phyloP scores from a whole-genome alignment of 2,113 vertebrate genomes.

The Semnornis frantzii region DNA sequence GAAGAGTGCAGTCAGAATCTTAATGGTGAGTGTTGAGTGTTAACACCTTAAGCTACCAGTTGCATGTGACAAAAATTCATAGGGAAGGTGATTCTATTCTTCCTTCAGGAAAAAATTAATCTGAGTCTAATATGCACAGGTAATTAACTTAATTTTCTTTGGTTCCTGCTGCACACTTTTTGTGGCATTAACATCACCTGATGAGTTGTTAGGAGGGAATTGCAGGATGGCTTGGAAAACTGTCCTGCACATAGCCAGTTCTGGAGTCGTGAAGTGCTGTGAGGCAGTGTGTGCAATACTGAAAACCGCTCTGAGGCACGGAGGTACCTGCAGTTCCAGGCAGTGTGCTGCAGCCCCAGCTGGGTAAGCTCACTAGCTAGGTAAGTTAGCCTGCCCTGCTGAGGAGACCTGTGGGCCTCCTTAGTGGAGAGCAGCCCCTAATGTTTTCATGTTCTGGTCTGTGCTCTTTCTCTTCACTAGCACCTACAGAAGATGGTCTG shows the following conservation, averaged over 20 bases:
- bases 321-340: fast-evolving
- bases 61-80: background rate
- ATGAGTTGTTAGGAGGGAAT: background rate
- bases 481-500: background rate
- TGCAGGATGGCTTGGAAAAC: background rate
- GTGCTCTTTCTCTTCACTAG: background rate
- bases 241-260: background rate
- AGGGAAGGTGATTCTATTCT: background rate
- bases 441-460: background rate
- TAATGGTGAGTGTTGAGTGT: background rate
- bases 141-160: background rate
- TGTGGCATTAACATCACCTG: background rate
- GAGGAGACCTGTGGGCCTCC: background rate
- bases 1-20: background rate
- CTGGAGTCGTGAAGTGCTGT: fast-evolving
- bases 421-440: background rate
- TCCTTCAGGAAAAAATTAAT: background rate
- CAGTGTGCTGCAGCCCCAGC: fast-evolving
- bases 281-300: background rate
- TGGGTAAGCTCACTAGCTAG: background rate
- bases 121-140: background rate
- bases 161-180: background rate
- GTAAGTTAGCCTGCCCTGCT: background rate
- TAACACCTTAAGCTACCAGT: background rate
- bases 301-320: background rate